Conservation (phyloP, 2,888 invertebrate genomes). For the Lasius platythorax region DNA sequence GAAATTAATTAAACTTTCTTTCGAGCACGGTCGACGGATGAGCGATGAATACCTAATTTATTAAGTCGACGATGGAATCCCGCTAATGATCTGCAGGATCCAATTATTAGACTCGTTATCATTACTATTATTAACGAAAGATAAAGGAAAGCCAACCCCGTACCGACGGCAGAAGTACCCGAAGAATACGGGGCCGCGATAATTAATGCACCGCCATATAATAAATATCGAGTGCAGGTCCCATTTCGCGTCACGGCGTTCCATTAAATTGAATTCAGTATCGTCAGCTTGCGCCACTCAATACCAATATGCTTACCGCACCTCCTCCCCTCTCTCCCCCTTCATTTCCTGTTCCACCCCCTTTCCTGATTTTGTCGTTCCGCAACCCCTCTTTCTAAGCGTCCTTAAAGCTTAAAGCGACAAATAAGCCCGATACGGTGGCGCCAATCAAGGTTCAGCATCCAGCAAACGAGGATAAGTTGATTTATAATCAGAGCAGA, state of each 20-base stretch:
- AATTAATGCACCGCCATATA: slow-evolving; percentile 83
- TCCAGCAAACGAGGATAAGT: slow-evolving; percentile 65
- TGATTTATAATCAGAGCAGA: slow-evolving; percentile 62
- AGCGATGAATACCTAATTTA: slow-evolving; percentile 74
- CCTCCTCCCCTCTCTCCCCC: neutral
- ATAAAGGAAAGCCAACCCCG: slow-evolving; percentile 70
- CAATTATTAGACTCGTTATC: slow-evolving; percentile 78
- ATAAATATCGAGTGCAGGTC: slow-evolving; percentile 83
- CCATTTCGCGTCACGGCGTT: slow-evolving; percentile 80
- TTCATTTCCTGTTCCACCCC: slow-evolving; percentile 7
- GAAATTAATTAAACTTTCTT: slow-evolving; percentile 75
- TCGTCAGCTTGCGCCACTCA: slow-evolving; percentile 78
- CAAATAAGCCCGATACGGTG: slow-evolving; percentile 69
- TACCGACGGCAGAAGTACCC: slow-evolving; percentile 65
- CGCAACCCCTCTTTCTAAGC: slow-evolving; percentile 67
- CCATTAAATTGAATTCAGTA: slow-evolving; percentile 82
- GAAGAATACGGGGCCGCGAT: slow-evolving; percentile 77
- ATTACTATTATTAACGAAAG: slow-evolving; percentile 74
- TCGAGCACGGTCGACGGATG: slow-evolving; percentile 59
- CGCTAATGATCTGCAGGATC: slow-evolving; percentile 77
- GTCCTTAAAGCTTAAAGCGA: slow-evolving; percentile 71
- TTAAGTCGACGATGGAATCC: slow-evolving; percentile 70
- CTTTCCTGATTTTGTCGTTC: slow-evolving; percentile 39
- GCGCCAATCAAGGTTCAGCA: slow-evolving; percentile 63
- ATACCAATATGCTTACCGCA: slow-evolving; percentile 79